Percentiles rank a stretch among this genome's conserved stretches.
Evolutionary conservation across 2,888 invertebrate species (phyloP).

Genomic region (Scaptomyza flava): DNA sequence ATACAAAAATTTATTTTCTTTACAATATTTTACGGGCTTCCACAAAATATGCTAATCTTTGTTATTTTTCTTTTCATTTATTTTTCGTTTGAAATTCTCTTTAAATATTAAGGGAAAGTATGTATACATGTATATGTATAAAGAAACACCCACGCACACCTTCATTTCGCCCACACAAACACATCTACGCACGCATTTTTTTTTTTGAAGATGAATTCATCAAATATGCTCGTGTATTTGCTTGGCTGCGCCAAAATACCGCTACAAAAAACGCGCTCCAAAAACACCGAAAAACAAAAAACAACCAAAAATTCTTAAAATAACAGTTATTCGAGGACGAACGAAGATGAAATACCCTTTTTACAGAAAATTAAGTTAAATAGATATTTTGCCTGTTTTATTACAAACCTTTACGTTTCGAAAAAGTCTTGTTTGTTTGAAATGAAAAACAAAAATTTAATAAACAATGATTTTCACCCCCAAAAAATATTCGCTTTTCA

Average conservation of each 20-base stretch:
- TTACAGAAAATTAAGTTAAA: too few relatives aligned
- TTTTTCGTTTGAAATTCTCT: conserved; percentile 42
- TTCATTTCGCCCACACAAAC: not conserved
- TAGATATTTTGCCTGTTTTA: too few relatives aligned
- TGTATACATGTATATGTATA: conserved; percentile 3
- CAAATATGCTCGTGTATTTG: conserved; percentile 55
- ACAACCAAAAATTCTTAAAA: conserved; percentile 6
- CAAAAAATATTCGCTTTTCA: too few relatives aligned
- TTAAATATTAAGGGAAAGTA: conserved; percentile 48
- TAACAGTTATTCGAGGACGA: not conserved
- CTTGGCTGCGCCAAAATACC: conserved; percentile 62
- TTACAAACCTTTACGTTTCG: too few relatives aligned
- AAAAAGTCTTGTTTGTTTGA: too few relatives aligned
- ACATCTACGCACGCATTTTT: conserved; percentile 23
- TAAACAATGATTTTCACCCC: too few relatives aligned
- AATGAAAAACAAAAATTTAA: too few relatives aligned
- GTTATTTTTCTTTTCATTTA: conserved; percentile 2
- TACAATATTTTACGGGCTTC: not conserved
- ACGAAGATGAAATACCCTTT: conserved; percentile 6
- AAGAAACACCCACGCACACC: conserved; percentile 13
- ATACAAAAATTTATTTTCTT: not conserved
- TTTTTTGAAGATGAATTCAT: conserved; percentile 50
- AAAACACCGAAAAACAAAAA: conserved; percentile 24
- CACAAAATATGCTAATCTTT: conserved; percentile 9
- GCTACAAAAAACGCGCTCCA: conserved; percentile 46